Evolutionary conservation across 2,113 vertebrate species (phyloP), one percentile per base, ranked within the genome.

Genomic region (zebrafish (Danio rerio)): DNA sequence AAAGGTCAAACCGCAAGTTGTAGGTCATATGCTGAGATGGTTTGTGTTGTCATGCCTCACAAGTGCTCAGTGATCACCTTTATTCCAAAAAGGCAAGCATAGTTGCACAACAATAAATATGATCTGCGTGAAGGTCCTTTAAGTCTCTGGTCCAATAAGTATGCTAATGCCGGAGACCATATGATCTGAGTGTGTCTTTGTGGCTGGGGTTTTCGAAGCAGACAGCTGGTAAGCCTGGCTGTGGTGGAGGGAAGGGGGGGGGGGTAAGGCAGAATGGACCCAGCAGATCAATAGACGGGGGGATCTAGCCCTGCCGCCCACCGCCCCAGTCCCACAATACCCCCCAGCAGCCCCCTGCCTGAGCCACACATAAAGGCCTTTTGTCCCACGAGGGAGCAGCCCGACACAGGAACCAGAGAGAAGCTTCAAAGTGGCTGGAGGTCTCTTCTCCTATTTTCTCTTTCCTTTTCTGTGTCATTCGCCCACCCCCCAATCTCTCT

Each of bases 191-290:
- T 31, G 56, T 58, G 65, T 81, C 71, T 83, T 79, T 5, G 21
- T 21, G 58, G 78, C 63, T 72, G 20, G 8, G 43, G 70, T 59
- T 50, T 55, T 65, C 58, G 70, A 81, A 87, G 83, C 73, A 50
- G 86, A 87, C 88, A 89, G 88, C 86, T 89, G 88, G 88, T 77
- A 31, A 83, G 84, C 88, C 83, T 87, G 78, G 52, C 69, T 62
- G 69, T 47, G 63, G 61, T 61, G 18, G 53, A 78, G 77, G 77
- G 66, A 72, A 72, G 63, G 61, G 55, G 18, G 53, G 74, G 77
- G 77, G 66, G 77, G 77, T 81, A 63, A 86, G 62, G 18, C 55
- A 79, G 63, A 55, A 76, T 10, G 31, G 71, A 81, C 80, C 21
- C 49, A 83, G 81, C 61, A 82, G 82, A 88, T 88, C 82, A 89